These are phyloP conservation scores for Pelecanus crispus DNA, from an alignment of 2,113 vertebrate genomes.

Conservation along the genomic window DNA sequence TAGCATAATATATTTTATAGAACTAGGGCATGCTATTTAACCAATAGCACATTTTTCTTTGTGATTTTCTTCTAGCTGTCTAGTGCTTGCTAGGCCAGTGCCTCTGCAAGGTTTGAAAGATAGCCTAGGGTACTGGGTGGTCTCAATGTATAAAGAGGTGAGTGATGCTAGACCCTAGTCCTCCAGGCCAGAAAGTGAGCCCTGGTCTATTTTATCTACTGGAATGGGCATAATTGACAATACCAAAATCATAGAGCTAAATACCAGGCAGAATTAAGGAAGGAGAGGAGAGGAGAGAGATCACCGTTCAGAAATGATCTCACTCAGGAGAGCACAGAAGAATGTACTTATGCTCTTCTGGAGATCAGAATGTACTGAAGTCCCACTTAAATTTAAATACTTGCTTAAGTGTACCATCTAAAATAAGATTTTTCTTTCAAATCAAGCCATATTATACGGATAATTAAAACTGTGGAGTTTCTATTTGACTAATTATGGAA, in stretches of 20 bases:
- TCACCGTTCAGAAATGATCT: background rate
- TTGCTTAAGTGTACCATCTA: background rate
- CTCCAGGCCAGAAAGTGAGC: background rate
- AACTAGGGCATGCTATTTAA: background rate
- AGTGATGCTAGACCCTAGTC: background rate
- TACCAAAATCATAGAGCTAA: background rate
- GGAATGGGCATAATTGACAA: background rate
- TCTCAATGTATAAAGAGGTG: background rate
- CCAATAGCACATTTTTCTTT: background rate
- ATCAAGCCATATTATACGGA: background rate
- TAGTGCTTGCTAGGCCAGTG: background rate
- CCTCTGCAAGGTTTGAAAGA: background rate
- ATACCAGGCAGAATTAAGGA: background rate
- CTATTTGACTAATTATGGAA: background rate
- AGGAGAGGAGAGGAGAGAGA: background rate
- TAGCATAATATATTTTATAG: background rate
- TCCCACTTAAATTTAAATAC: background rate
- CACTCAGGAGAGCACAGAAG: background rate
- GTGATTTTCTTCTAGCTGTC: background rate
- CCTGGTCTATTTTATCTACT: background rate
- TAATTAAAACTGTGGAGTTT: background rate
- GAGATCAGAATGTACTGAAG: background rate
- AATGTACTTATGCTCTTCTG: background rate
- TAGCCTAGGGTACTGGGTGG: background rate
- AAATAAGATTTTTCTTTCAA: background rate